Conservation (phyloP, 2,113 vertebrate species). For the Hydrolagus affinis region DNA sequence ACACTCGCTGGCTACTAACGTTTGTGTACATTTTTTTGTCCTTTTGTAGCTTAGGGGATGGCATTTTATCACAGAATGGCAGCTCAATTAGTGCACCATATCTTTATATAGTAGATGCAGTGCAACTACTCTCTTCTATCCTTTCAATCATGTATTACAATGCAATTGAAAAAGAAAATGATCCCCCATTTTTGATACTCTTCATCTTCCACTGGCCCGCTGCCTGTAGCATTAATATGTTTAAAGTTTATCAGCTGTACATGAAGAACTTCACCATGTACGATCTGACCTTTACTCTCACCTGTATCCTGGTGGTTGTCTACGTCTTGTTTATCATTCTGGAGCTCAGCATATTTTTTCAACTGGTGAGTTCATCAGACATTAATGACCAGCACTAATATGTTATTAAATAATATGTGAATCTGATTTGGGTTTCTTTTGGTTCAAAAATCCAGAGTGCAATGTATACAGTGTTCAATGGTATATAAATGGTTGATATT, state of each 20-base stretch:
- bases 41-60: neutral
- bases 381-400: no score
- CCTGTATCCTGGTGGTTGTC: slow-evolving; percentile 2
- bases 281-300: slow-evolving; percentile 17
- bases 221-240: slow-evolving; percentile 19
- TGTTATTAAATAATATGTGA: no score
- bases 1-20: slow-evolving; percentile 16
- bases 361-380: slow-evolving; percentile 2
- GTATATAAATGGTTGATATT: no score
- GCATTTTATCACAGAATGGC: slow-evolving; percentile 11
- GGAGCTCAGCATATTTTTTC: slow-evolving; percentile 24
- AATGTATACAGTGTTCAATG: no score
- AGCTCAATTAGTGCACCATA: neutral
- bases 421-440: no score
- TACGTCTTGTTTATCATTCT: slow-evolving; percentile 20
- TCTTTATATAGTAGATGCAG: slow-evolving; percentile 24
- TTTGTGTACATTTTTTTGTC: slow-evolving; percentile 26
- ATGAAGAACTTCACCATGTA: neutral
- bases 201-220: slow-evolving; percentile 25
- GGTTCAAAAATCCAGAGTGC: no score
- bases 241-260: slow-evolving; percentile 20
- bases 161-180: slow-evolving; percentile 16
- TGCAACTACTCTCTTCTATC: neutral
- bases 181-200: neutral
- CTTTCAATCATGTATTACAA: slow-evolving; percentile 25